These are phyloP conservation scores for Hirtodrosophila trivittata DNA, from an alignment of 2,888 invertebrate species.

Conservation along the genomic window DNA sequence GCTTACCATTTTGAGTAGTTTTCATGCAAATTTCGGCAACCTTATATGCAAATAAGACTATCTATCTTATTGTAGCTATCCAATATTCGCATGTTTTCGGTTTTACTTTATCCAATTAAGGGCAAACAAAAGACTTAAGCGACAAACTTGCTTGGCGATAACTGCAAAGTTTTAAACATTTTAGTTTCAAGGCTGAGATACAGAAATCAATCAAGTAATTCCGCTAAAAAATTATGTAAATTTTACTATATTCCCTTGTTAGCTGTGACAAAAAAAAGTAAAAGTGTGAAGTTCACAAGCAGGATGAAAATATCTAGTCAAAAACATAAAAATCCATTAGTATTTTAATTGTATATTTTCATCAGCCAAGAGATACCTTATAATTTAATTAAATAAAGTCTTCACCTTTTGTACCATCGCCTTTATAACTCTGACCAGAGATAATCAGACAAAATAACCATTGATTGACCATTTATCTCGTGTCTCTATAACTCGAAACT, in stretches of 20 bases:
- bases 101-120: conserved; percentile 59
- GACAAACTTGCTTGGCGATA: conserved; percentile 49
- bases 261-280: conserved; percentile 54
- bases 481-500: no score
- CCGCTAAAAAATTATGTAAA: conserved; percentile 67
- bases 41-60: conserved; percentile 49
- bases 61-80: conserved; percentile 43
- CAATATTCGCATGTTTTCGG: conserved; percentile 49
- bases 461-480: no score
- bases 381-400: no score
- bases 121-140: conserved; percentile 61
- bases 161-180: conserved; percentile 23
- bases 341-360: conserved; percentile 20
- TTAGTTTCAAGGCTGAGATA: conserved; percentile 35
- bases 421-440: no score
- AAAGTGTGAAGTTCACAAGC: conserved; percentile 64
- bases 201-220: conserved; percentile 66
- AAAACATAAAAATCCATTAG: conserved; percentile 36
- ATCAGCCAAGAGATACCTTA: conserved; percentile 24
- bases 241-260: conserved; percentile 18
- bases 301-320: conserved; percentile 43
- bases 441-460: no score
- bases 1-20: conserved; percentile 33
- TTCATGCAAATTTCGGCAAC: conserved; percentile 47
- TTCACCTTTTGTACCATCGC: no score